phyloP scores from a whole-genome alignment of 2,888 invertebrate genomes.

The Petrolisthes manimaculis region DNA sequence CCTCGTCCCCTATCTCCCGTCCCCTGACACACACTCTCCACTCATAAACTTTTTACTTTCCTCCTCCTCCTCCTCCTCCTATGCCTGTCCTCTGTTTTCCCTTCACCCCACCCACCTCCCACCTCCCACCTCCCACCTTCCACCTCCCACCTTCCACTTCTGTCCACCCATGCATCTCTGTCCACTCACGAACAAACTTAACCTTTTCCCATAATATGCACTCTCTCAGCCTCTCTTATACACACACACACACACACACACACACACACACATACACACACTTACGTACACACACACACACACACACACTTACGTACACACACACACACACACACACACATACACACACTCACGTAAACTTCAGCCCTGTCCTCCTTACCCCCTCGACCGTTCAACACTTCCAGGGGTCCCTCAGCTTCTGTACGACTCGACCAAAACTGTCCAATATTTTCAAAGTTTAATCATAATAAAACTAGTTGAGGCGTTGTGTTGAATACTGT shows the following conservation, averaged over 20 bases:
- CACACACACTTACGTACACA: background rate
- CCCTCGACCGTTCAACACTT: background rate
- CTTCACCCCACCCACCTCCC: background rate
- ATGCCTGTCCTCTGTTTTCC: background rate
- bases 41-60: background rate
- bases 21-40: background rate
- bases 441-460: background rate
- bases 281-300: background rate
- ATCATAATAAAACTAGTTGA: background rate
- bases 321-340: slow-evolving; percentile 1
- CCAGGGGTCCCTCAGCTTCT: background rate
- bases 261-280: background rate
- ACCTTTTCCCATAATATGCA: background rate
- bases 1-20: background rate
- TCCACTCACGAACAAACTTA: background rate
- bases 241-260: background rate
- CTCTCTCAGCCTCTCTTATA: background rate
- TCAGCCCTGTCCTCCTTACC: background rate
- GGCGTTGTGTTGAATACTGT: background rate
- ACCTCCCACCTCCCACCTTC: background rate
- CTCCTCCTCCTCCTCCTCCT: background rate
- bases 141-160: background rate
- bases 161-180: too few species aligned
- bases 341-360: background rate
- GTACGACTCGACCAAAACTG: background rate